Evolutionary conservation across 1,140 invertebrate genomes (phyloP), one percentile per base, ranked within the genome.

Genomic region (Drosophila pectinifera): DNA sequence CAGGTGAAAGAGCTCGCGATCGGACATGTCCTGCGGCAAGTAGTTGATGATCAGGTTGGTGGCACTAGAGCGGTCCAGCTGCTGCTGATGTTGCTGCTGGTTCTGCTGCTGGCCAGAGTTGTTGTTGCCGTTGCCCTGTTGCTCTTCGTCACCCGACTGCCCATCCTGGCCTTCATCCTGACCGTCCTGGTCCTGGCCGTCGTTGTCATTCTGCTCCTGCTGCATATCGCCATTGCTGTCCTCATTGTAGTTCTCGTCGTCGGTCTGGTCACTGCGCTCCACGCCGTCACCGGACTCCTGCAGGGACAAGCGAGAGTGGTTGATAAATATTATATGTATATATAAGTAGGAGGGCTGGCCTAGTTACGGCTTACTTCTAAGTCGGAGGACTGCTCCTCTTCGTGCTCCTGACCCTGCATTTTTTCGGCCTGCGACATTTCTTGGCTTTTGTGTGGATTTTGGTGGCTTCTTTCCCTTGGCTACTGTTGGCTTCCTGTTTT

Each of bases 41-140:
- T 99, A 99, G 93, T 99, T 99, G 78, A 99, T 96, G 68, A 99
- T 99, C 63, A 99, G 93, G 93, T 98, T 98, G 5, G 97, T 96
- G 45, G 84, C 83, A 45, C 82, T 88, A 8, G 67, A 45, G 36
- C 84, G 78, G 36, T 82, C 79, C 10, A 73, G 8, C 36, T 73
- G 70, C 62, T 72, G 61, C 24, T 58, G 55, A 1, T 57, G 54
- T 2, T 54, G 48, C 31, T 39, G 59, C 34, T 46, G 55, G 28
- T 31, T 31, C 10, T 31, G 28, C 28, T 13, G 31, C 31, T 34
- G 26, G 8, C 31, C 31, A 16, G 22, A 31, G 28, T 28, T 41
- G 43, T 14, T 49, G 24, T n/a, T 13, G 11, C 45, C 45, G 39
- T 41, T 31, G n/a, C 57, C 63, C n/a, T 64, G 42, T 5, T 49